phyloP scores from a whole-genome alignment of 2,113 vertebrate species.

The Verasper variegatus region DNA sequence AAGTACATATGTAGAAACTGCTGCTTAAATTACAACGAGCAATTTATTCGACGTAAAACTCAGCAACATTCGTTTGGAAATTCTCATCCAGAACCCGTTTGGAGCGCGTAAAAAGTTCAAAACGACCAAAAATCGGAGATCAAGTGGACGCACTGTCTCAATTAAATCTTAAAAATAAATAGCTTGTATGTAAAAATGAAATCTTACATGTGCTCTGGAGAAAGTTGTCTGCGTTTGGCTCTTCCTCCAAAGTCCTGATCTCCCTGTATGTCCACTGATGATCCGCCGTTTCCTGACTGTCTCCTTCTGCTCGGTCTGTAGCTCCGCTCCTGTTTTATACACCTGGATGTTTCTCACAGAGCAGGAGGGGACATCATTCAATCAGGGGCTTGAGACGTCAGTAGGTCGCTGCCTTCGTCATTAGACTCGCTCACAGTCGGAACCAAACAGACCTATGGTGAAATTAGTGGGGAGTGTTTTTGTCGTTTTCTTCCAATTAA shows the following conservation, averaged over 20 bases:
- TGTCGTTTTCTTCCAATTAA: slow-evolving; percentile 43
- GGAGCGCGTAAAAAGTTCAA: not conserved
- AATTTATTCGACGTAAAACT: not conserved
- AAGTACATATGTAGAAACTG: not conserved
- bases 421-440: slow-evolving; percentile 72
- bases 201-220: slow-evolving; percentile 73
- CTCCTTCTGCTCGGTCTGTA: slow-evolving; percentile 54
- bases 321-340: slow-evolving; percentile 86
- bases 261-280: slow-evolving; percentile 66
- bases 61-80: not conserved
- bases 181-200: not conserved
- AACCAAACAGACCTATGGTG: slow-evolving; percentile 55
- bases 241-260: slow-evolving; percentile 79
- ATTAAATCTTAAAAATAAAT: not conserved
- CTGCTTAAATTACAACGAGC: not conserved
- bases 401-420: slow-evolving; percentile 84
- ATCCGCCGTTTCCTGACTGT: slow-evolving; percentile 64
- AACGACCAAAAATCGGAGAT: not conserved
- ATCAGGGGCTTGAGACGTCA: slow-evolving; percentile 88
- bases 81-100: not conserved
- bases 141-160: not conserved
- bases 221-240: slow-evolving; percentile 36
- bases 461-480: slow-evolving; percentile 34
- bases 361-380: slow-evolving; percentile 70
- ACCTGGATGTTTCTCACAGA: slow-evolving; percentile 71